A percentile compares a stretch with the other conserved stretches of the same genome.
Conservation (phyloP, 2,888 invertebrate species). For the Busseola fusca region DNA sequence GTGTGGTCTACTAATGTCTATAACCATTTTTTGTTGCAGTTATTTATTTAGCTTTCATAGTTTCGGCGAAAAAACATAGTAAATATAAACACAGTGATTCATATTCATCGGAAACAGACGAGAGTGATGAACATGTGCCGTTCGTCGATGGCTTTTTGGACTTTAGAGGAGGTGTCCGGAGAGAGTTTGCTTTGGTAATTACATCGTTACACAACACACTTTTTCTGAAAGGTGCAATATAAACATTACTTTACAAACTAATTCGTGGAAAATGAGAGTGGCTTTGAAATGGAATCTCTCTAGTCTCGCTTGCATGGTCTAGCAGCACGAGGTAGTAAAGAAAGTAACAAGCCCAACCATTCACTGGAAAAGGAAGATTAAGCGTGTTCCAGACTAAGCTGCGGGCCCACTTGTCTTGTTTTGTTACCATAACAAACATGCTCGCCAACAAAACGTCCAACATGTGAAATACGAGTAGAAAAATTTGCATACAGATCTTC, state of each 20-base stretch:
- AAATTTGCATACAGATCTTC: neutral
- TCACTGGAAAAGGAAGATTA: neutral
- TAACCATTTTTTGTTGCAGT: slow-evolving; percentile 34
- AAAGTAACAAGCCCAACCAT: neutral
- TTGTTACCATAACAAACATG: too few species aligned
- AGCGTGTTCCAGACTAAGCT: too few species aligned
- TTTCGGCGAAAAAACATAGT: slow-evolving; percentile 24
- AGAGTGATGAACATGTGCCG: neutral
- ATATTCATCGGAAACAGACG: neutral
- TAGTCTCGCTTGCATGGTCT: neutral
- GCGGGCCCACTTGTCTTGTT: neutral
- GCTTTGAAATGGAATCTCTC: too few species aligned
- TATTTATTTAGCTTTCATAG: slow-evolving; percentile 34
- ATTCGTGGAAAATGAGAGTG: neutral
- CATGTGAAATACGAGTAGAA: neutral
- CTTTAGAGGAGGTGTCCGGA: slow-evolving; percentile 58
- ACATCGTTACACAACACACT: neutral
- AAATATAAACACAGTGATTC: accelerated
- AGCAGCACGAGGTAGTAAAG: neutral
- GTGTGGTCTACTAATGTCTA: neutral
- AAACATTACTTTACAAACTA: neutral
- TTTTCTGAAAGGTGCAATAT: neutral
- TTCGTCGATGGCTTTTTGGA: slow-evolving; percentile 40
- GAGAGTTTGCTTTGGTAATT: slow-evolving; percentile 60
- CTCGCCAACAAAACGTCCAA: neutral